Conservation (phyloP, 2,113 vertebrate genomes). For the Takifugu flavidus region DNA sequence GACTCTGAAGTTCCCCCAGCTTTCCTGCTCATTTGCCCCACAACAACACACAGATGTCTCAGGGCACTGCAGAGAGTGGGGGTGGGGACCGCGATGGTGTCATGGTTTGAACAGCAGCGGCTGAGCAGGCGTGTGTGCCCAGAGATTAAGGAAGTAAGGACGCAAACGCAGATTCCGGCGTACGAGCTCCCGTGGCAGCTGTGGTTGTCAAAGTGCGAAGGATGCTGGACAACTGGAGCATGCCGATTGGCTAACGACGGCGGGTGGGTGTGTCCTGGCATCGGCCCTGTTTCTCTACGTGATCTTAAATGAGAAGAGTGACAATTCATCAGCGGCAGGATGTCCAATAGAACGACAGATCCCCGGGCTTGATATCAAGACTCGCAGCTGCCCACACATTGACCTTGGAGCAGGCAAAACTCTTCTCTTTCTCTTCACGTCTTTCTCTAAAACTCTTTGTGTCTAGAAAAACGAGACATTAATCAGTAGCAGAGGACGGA, state of each 20-base stretch:
- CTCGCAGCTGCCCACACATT: conserved; percentile 56
- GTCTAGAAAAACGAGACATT: conserved; percentile 48
- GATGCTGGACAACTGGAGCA: conserved; percentile 78
- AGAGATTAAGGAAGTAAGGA: conserved; percentile 72
- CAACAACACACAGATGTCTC: conserved; percentile 59
- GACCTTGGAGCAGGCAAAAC: conserved; percentile 61
- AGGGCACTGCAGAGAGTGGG: conserved; percentile 32
- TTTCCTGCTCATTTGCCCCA: conserved; percentile 46
- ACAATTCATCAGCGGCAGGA: conserved; percentile 67
- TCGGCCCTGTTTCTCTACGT: conserved; percentile 73
- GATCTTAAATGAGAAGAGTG: conserved; percentile 73
- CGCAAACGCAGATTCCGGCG: conserved; percentile 52
- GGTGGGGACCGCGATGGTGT: conserved; percentile 14
- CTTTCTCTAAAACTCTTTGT: conserved; percentile 41
- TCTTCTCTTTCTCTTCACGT: conserved; percentile 35
- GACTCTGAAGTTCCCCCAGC: conserved; percentile 56
- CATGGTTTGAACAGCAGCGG: conserved; percentile 49
- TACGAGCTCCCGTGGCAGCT: conserved; percentile 76
- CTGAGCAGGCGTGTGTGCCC: conserved; percentile 67
- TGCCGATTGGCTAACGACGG: conserved; percentile 67
- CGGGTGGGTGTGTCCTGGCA: conserved; percentile 75
- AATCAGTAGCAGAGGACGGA: conserved; percentile 53
- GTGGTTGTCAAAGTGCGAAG: conserved; percentile 72
- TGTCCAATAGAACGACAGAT: conserved; percentile 67
- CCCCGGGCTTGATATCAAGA: conserved; percentile 49